Evolutionary conservation across 2,888 invertebrate species (phyloP), one percentile per base, ranked within the genome.

Genomic region (Cheilosia vernalis): DNA sequence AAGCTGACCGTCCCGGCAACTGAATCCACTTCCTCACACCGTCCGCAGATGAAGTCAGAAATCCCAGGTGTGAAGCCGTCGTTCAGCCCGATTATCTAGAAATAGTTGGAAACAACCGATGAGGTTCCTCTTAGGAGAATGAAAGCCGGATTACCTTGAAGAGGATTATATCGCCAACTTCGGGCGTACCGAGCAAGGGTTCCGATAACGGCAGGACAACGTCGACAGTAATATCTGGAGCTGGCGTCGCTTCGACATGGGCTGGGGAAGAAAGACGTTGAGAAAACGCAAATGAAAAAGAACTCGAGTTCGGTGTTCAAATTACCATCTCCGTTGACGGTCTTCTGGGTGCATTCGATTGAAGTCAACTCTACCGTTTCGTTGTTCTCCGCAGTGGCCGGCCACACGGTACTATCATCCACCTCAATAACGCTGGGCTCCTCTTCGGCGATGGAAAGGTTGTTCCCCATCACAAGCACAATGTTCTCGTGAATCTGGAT

Each of bases 401-500:
- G 21, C 19, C 15, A 61, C 1, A 55, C 7, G 2, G 60, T 1
- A 44, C 67, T 83, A 6, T 84, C 83, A 2, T 84, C 83, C 10
- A 84, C 17, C 40, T 84, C 83, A 15, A 84, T 84, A 0, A 84
- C 58, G 33, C 83, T 84, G 4, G 17, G 17, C 0, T 44, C 53
- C 1, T 17, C 37, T 17, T 40, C 13, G 2, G 7, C 10, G 7
- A 0, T 17, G 13, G 33, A 42, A 24, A 5, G 5, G 19, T 47
- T 1, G 10, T 19, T 27, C 4, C 10, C 51, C 30, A 9, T 37
- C 1, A 66, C 66, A 17, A 84, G 4, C 0, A 80, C 4, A 21
- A 74, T 66, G n/a, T 80, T 30, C 42, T 84, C 80, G 0, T 84
- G 84, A 13, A 84, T 80, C 1, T 55, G 13, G 27, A 84, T 80